These are phyloP conservation scores for Circaetus cinerascens DNA, from an alignment of 2,113 vertebrate species.

Conservation along the genomic window DNA sequence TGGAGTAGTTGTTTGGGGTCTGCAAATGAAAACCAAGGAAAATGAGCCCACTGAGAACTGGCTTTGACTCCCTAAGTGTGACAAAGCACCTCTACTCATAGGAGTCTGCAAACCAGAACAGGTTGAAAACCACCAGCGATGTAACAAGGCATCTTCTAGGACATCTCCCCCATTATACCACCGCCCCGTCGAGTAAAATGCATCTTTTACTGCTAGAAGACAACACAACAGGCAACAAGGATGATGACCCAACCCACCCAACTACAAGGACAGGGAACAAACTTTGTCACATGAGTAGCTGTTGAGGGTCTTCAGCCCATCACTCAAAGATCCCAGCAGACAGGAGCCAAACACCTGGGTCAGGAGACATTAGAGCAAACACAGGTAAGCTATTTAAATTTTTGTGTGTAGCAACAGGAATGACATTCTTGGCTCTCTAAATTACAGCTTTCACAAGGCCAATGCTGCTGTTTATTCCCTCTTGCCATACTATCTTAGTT, in stretches of 20 bases:
- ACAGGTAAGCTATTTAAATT: too few species aligned
- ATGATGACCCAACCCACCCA: not conserved
- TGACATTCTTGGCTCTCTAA: too few species aligned
- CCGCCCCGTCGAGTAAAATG: fast-evolving
- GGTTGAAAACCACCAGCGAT: not conserved
- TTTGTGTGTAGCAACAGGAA: too few species aligned
- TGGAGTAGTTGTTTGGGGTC: not conserved
- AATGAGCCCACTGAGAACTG: not conserved
- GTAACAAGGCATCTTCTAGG: not conserved
- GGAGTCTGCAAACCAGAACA: not conserved
- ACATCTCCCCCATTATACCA: not conserved
- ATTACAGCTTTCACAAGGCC: too few species aligned
- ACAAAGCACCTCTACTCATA: fast-evolving
- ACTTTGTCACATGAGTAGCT: not conserved
- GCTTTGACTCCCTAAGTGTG: not conserved
- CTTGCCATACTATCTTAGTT: not conserved
- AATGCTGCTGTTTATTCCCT: too few species aligned
- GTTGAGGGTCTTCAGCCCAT: not conserved
- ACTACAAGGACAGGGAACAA: not conserved
- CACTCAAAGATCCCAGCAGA: not conserved
- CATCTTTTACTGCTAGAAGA: not conserved
- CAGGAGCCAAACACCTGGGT: not conserved
- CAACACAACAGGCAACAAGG: not conserved
- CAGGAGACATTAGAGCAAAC: not conserved
- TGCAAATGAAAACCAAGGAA: not conserved